A percentile compares a stretch with the other conserved stretches of the same genome.
These are phyloP conservation scores for Cynocephalus volans DNA, from an alignment of 2,113 vertebrate species.

Conservation along the genomic window DNA sequence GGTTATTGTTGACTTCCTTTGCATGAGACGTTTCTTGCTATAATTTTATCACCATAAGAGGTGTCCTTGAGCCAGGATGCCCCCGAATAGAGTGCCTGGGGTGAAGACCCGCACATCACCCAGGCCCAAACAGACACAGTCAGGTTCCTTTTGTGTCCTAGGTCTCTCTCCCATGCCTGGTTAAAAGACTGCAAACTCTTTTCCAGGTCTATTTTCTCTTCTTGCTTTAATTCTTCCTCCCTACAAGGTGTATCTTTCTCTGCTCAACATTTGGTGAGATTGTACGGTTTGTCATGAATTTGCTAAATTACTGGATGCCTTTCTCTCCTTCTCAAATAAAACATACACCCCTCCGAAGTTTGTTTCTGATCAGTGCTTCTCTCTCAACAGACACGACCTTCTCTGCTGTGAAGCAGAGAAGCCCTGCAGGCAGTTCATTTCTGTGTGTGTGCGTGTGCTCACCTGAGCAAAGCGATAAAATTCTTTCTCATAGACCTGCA, in stretches of 20 bases:
- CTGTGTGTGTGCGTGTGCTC: not conserved
- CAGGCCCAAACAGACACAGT: not conserved
- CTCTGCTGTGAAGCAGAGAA: not conserved
- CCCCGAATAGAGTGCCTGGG: not conserved
- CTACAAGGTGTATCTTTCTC: not conserved
- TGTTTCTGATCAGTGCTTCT: not conserved
- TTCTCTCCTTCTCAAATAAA: conserved; percentile 46
- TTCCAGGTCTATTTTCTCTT: not conserved
- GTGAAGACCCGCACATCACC: no score
- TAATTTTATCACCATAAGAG: not conserved
- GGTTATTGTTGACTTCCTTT: not conserved
- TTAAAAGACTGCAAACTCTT: not conserved
- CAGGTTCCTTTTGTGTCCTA: not conserved
- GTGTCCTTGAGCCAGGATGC: not conserved
- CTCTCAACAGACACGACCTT: conserved; percentile 14
- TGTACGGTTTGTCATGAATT: not conserved
- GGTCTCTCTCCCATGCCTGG: not conserved
- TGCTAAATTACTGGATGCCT: not conserved
- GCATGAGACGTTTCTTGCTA: not conserved
- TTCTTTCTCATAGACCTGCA: not conserved
- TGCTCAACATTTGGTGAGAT: not conserved
- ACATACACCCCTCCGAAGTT: not conserved
- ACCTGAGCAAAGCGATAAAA: conserved; percentile 12
- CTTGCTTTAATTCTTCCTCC: conserved; percentile 7
- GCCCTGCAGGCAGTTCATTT: conserved; percentile 1